phyloP scores from a whole-genome alignment of 1,140 invertebrate species.

The Drosophila leontia region DNA sequence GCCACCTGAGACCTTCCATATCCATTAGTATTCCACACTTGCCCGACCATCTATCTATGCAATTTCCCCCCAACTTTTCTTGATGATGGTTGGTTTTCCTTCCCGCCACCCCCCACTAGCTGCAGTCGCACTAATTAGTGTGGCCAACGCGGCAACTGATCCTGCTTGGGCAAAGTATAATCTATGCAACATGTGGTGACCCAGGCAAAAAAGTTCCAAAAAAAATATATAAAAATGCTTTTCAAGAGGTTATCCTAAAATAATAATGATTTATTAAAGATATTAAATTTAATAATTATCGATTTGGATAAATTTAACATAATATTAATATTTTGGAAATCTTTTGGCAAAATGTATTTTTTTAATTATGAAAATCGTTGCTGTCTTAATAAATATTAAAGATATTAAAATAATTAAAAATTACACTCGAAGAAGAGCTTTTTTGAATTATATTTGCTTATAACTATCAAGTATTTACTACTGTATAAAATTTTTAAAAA shows the following conservation, averaged over 20 bases:
- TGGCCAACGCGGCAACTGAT: constrained; percentile 12
- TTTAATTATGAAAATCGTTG: too few relatives aligned
- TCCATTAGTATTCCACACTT: constrained; percentile 20
- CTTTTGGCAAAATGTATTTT: too few relatives aligned
- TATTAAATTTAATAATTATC: too few relatives aligned
- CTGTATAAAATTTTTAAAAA: too few relatives aligned
- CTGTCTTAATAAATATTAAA: too few relatives aligned
- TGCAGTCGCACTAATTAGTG: constrained; percentile 54
- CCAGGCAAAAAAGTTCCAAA: background rate
- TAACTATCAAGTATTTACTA: too few relatives aligned
- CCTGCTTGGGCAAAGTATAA: constrained; percentile 61
- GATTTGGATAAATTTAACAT: too few relatives aligned
- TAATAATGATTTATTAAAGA: too few relatives aligned
- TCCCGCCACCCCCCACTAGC: background rate
- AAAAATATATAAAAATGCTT: background rate
- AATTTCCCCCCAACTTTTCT: constrained; percentile 45
- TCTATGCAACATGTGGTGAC: constrained; percentile 58
- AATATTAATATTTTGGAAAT: too few relatives aligned
- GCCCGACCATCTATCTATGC: constrained; percentile 31
- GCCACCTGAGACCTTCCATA: constrained; percentile 31
- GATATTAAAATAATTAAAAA: too few relatives aligned
- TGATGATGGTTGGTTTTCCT: constrained; percentile 14
- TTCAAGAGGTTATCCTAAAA: background rate
- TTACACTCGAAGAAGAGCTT: too few relatives aligned
- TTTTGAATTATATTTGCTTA: too few relatives aligned